Evolutionary conservation across 2,797 vertebrate species (phyloP).

Genomic region (Caiman crocodilus): DNA sequence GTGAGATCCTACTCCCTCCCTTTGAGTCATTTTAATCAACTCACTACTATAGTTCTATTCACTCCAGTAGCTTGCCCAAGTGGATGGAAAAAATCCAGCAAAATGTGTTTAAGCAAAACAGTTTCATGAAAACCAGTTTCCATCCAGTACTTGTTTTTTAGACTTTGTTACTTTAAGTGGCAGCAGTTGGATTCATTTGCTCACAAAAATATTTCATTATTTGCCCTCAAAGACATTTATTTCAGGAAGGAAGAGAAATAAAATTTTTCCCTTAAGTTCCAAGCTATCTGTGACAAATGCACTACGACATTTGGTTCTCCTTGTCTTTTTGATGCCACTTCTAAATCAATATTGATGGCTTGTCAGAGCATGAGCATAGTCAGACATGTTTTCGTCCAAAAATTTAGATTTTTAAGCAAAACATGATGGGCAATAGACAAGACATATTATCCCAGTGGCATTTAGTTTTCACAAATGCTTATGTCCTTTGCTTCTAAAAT

Average conservation of each 20-base stretch:
- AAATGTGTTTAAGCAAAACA: constrained; percentile 35
- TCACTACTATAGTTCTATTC: constrained; percentile 10
- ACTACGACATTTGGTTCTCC: constrained; percentile 48
- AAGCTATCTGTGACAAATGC: constrained; percentile 60
- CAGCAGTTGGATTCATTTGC: constrained; percentile 31
- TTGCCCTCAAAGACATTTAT: constrained; percentile 39
- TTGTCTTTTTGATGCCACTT: constrained; percentile 57
- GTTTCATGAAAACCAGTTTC: constrained; percentile 7
- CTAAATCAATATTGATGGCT: constrained; percentile 50
- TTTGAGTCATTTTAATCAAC: background rate
- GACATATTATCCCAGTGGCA: constrained; percentile 44
- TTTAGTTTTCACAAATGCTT: constrained; percentile 52
- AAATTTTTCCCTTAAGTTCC: constrained; percentile 53
- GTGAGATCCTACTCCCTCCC: background rate
- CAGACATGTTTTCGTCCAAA: constrained; percentile 38
- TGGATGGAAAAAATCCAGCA: background rate
- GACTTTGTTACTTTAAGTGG: constrained; percentile 49
- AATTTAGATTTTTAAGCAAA: constrained; percentile 45
- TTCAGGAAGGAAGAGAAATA: constrained; percentile 44
- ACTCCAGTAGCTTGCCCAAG: constrained; percentile 6
- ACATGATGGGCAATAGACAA: constrained; percentile 32
- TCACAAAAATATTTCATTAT: constrained; percentile 27
- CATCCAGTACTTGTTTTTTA: constrained; percentile 32
- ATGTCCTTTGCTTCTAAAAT: background rate
- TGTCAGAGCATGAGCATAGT: constrained; percentile 10